phyloP scores from a whole-genome alignment of 2,113 vertebrate genomes.

The Natator depressus region DNA sequence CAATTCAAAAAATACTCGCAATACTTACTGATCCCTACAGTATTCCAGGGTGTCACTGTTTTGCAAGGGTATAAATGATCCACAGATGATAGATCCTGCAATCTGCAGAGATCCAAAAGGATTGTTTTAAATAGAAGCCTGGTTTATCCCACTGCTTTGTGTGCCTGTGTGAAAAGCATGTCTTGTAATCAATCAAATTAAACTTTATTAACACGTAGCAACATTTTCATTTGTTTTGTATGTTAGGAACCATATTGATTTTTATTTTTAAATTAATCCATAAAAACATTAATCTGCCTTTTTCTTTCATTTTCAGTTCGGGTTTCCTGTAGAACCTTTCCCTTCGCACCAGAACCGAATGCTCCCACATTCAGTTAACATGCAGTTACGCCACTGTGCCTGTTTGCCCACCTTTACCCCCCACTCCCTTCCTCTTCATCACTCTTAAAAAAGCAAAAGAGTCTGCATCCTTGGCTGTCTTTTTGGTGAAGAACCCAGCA shows the following conservation, averaged over 20 bases:
- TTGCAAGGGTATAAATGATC: constrained; percentile 21
- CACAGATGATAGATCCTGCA: constrained; percentile 1
- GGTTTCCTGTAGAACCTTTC: constrained; percentile 93
- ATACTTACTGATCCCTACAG: constrained; percentile 56
- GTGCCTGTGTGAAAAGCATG: constrained; percentile 49
- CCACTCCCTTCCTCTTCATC: constrained; percentile 53
- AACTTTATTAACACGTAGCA: constrained; percentile 55
- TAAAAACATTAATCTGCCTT: constrained; percentile 89
- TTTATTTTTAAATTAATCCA: constrained; percentile 64
- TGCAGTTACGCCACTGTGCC: constrained; percentile 47
- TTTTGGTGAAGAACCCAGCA: constrained; percentile 77
- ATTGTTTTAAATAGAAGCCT: constrained; percentile 42
- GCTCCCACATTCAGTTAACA: constrained; percentile 59
- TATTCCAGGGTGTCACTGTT: constrained; percentile 34
- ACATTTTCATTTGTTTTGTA: neutral
- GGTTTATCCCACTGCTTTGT: constrained; percentile 58
- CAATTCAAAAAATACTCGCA: constrained; percentile 38
- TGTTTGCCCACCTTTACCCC: constrained; percentile 52
- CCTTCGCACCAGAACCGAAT: constrained; percentile 86
- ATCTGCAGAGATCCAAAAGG: neutral
- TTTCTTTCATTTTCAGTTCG: constrained; percentile 96
- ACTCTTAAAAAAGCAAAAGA: constrained; percentile 55
- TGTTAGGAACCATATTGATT: constrained; percentile 45
- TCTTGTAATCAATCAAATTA: constrained; percentile 46
- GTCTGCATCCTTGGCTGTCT: constrained; percentile 29